Evolutionary conservation across 2,797 vertebrate species (phyloP).

Genomic region (Remorina albescens): DNA sequence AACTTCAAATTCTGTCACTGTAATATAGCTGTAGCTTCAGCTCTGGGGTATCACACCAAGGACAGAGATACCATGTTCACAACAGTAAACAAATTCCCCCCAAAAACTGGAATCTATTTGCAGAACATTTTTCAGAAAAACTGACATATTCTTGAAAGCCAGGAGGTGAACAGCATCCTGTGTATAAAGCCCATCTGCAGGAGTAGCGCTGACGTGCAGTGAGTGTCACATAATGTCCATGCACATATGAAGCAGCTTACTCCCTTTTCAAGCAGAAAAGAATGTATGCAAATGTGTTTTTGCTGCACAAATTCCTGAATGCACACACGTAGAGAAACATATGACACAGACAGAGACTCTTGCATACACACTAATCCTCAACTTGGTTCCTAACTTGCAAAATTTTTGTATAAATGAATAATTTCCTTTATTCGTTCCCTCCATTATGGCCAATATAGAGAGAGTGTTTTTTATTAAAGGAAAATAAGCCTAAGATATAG

Average conservation of each 20-base stretch:
- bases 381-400: not conserved
- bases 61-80: too few species aligned
- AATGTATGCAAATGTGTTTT: constrained; percentile 46
- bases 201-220: not conserved
- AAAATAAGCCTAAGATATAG: constrained; percentile 1
- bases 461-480: not conserved
- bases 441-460: not conserved
- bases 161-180: too few species aligned
- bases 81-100: not conserved
- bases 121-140: too few species aligned
- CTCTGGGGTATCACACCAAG: not conserved
- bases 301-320: constrained; percentile 7
- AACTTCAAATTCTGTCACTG: not conserved
- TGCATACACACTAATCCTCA: constrained; percentile 23
- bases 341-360: not conserved
- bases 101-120: not conserved
- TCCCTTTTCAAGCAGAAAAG: constrained; percentile 4
- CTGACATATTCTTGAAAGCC: too few species aligned
- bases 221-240: not conserved
- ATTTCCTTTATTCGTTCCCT: constrained; percentile 3
- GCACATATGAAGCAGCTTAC: constrained; percentile 1
- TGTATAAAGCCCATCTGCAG: too few species aligned
- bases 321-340: constrained; percentile 2
- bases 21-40: not conserved
- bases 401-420: constrained; percentile 34